phyloP scores from a whole-genome alignment of 1,140 invertebrate species.

The Brachionus calyciflorus region DNA sequence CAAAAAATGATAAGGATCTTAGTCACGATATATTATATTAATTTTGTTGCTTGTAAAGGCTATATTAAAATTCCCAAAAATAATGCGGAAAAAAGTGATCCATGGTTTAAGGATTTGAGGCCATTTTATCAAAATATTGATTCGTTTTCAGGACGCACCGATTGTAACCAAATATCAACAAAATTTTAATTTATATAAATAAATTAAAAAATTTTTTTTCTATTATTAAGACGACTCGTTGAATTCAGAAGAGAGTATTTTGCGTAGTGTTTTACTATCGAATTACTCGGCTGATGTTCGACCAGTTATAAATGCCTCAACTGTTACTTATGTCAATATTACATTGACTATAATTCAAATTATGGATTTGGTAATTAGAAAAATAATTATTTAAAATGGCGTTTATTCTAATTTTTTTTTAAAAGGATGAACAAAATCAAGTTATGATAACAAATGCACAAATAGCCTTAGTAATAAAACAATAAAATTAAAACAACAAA shows the following conservation, averaged over 20 bases:
- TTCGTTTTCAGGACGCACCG: not conserved
- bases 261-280: constrained; percentile 2
- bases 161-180: not conserved
- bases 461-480: constrained; percentile 32
- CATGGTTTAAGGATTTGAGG: not conserved
- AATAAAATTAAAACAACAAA: not conserved
- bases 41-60: no score
- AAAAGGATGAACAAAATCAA: constrained; percentile 47
- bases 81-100: not conserved
- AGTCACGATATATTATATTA: no score
- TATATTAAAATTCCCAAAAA: constrained; percentile 1
- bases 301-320: constrained; percentile 18
- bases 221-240: not conserved
- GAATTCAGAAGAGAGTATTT: constrained; percentile 35
- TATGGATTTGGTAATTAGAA: constrained; percentile 28
- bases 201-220: not conserved
- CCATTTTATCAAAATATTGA: not conserved
- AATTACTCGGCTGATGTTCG: constrained; percentile 22
- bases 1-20: no score
- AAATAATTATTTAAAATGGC: not conserved
- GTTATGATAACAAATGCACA: constrained; percentile 45
- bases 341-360: constrained; percentile 44
- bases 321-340: constrained; percentile 28
- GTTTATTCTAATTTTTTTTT: not conserved
- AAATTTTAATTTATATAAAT: not conserved